Percentiles rank a stretch among this genome's conserved stretches.
Conservation (phyloP, 1,140 invertebrate genomes). For the Drosophila bocqueti region DNA sequence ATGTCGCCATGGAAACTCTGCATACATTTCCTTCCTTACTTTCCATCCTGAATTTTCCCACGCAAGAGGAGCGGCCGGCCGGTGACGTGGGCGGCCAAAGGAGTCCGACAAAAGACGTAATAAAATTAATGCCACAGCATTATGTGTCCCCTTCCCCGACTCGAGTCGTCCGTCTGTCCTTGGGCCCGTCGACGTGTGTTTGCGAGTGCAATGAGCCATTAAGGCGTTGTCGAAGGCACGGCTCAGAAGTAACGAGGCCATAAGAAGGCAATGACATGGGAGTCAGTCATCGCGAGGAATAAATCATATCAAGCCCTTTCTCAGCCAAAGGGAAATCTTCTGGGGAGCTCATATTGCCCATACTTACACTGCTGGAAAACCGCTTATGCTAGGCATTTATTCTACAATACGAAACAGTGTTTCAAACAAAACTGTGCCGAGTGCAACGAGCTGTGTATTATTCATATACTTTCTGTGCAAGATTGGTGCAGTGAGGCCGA, state of each 20-base stretch:
- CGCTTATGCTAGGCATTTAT: slow-evolving; percentile 11
- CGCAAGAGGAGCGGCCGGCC: slow-evolving; percentile 22
- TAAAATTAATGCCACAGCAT: slow-evolving; percentile 71
- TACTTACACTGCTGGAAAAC: slow-evolving; percentile 37
- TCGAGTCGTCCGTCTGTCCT: background rate
- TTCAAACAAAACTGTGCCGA: slow-evolving; percentile 32
- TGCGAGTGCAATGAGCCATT: slow-evolving; percentile 65
- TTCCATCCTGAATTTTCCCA: slow-evolving; percentile 20
- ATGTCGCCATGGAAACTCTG: background rate
- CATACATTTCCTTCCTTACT: background rate
- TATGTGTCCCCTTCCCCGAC: slow-evolving; percentile 36
- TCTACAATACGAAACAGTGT: slow-evolving; percentile 8
- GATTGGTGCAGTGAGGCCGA: slow-evolving; percentile 19
- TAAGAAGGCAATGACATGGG: slow-evolving; percentile 56
- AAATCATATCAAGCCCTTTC: slow-evolving; percentile 33
- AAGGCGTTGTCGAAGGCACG: slow-evolving; percentile 53
- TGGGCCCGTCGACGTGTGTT: slow-evolving; percentile 13
- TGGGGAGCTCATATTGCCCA: background rate
- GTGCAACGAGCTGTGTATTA: slow-evolving; percentile 30
- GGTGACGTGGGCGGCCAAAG: slow-evolving; percentile 46
- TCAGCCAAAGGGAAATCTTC: background rate
- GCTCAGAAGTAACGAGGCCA: slow-evolving; percentile 43
- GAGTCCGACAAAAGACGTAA: slow-evolving; percentile 53
- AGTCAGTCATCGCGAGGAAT: slow-evolving; percentile 50
- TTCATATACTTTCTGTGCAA: slow-evolving; percentile 30